phyloP scores from a whole-genome alignment of 1,140 invertebrate species.

The Wasmannia auropunctata region DNA sequence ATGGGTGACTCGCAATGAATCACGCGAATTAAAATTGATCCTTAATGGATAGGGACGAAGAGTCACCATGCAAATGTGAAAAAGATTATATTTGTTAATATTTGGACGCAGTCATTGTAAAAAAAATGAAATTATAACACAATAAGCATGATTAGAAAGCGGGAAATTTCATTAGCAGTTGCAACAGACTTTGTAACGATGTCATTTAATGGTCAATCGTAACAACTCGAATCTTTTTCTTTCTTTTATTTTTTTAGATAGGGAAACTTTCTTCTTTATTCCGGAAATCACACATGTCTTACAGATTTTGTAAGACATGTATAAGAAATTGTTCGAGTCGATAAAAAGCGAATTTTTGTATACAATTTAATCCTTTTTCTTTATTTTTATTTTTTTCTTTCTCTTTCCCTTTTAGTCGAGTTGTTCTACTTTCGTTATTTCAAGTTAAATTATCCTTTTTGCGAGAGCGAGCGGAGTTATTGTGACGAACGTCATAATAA shows the following conservation, averaged over 20 bases:
- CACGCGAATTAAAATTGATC: not conserved
- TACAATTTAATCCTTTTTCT: constrained; percentile 47
- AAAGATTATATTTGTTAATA: constrained; percentile 36
- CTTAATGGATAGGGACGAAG: not conserved
- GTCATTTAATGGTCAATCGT: constrained; percentile 1
- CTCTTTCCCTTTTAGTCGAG: constrained; percentile 1
- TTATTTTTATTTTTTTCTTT: constrained; percentile 1
- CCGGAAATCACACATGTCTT: not conserved
- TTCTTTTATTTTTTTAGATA: not conserved
- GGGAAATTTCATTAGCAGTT: constrained; percentile 8
- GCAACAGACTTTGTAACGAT: constrained; percentile 22
- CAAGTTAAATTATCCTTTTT: constrained; percentile 50
- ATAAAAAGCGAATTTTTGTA: constrained; percentile 59
- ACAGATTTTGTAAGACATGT: constrained; percentile 54
- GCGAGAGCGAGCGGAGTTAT: constrained; percentile 44
- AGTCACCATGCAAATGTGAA: not conserved
- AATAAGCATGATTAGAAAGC: not conserved
- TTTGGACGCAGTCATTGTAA: constrained; percentile 25
- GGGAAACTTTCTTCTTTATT: not conserved
- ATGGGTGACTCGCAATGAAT: not conserved
- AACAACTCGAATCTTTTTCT: not conserved
- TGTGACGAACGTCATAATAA: constrained; percentile 13
- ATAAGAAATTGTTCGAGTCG: not conserved
- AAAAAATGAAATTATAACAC: not conserved
- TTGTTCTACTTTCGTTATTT: constrained; percentile 40